A percentile compares a stretch with the other conserved stretches of the same genome.
These are phyloP conservation scores for Pseudochaenichthys georgianus DNA, from an alignment of 2,797 vertebrate species.

Conservation along the genomic window DNA sequence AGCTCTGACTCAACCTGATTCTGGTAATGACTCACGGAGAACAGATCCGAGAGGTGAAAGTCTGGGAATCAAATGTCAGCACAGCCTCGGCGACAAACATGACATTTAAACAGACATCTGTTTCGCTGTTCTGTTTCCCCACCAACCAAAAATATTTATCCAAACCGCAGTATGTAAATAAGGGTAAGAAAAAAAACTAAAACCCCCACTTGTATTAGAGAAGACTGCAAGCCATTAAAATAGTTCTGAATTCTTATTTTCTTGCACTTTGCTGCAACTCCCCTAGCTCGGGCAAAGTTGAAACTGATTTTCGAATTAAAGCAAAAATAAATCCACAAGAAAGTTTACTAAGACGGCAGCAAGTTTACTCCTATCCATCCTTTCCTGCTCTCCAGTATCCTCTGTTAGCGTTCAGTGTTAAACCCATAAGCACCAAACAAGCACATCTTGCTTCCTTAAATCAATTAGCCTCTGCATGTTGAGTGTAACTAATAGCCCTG, in stretches of 20 bases:
- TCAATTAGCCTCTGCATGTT: conserved; percentile 79
- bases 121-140: conserved; percentile 71
- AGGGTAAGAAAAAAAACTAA: conserved; percentile 21
- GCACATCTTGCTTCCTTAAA: conserved; percentile 75
- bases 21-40: conserved; percentile 76
- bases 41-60: conserved; percentile 77
- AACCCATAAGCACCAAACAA: conserved; percentile 69
- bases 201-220: conserved; percentile 40
- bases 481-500: conserved; percentile 82
- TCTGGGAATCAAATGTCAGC: conserved; percentile 82
- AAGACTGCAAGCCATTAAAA: conserved; percentile 57
- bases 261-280: conserved; percentile 13
- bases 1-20: conserved; percentile 77
- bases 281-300: conserved; percentile 35
- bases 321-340: conserved; percentile 29
- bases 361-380: conserved; percentile 35
- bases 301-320: conserved; percentile 63
- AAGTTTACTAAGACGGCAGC: conserved; percentile 50
- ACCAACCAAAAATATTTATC: conserved; percentile 78
- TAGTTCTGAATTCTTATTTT: conserved; percentile 32
- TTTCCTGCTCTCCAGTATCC: conserved; percentile 32
- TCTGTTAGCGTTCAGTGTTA: conserved; percentile 58
- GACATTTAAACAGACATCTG: conserved; percentile 86
- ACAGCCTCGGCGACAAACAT: conserved; percentile 81
- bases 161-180: conserved; percentile 75